Evolutionary conservation across 2,797 vertebrate genomes (phyloP), one percentile per base, ranked within the genome.

Genomic region (Nyctibius grandis): DNA sequence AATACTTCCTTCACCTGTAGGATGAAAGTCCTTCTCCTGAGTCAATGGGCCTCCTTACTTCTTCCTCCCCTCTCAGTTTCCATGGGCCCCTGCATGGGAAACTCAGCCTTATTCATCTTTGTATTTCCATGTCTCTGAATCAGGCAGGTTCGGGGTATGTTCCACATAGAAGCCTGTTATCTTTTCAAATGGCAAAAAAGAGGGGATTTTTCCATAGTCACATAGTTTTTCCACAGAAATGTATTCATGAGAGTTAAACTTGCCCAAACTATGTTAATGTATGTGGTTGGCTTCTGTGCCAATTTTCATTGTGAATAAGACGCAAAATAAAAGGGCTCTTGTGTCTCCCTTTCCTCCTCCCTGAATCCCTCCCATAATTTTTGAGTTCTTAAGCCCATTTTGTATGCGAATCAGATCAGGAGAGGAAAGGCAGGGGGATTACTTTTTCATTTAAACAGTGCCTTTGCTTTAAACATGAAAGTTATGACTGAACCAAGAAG

Each of bases 221-320:
- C 96, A 97, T 95, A 96, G 92, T 97, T 98, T 98, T 98, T 97
- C 97, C 97, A 98, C 97, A 98, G 97, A 98, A 98, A 98, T 98
- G 97, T 97, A 97, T 98, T 98, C 97, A 97, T 98, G 97, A 98
- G 95, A 96, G 96, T 98, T 98, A 98, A 98, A 97, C 96, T 97
- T 96, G 96, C 95, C 95, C 97, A 88, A 97, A 97, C 97, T 98
- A 97, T 98, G 97, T 97, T 97, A 98, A 98, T 97, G 96, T 97
- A 98, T 98, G 97, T 98, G 97, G 97, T 97, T 96, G 97, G 90
- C 96, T 97, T 94, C 96, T 91, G 96, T 97, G 97, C 97, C 97
- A 98, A 96, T 96, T 98, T 97, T 98, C 97, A 98, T 97, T 98
- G 97, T 98, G 97, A 98, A 97, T 95, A 95, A 97, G 97, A 97